Evolutionary conservation across 2,113 vertebrate genomes (phyloP).

Genomic region (Misgurnus anguillicaudatus): DNA sequence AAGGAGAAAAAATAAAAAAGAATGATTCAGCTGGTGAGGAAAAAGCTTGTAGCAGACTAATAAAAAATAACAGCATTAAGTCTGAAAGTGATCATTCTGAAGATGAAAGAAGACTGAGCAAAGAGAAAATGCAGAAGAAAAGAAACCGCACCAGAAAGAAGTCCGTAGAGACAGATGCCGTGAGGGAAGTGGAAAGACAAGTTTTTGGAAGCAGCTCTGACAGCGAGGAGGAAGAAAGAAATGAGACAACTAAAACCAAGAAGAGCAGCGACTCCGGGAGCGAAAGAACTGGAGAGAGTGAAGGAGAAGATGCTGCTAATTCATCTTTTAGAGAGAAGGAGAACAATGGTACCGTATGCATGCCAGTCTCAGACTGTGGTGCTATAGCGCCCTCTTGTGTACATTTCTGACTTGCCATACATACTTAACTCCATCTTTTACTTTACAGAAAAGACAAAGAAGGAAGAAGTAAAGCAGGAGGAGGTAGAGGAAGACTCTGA

Average conservation of each 20-base stretch:
- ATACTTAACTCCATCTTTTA: neutral
- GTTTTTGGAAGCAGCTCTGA: slow-evolving; percentile 49
- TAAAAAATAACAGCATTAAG: neutral
- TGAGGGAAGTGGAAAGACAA: slow-evolving; percentile 48
- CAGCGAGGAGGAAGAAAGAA: slow-evolving; percentile 47
- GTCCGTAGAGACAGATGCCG: slow-evolving; percentile 31
- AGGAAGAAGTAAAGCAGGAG: neutral
- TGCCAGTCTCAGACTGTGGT: neutral
- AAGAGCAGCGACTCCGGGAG: slow-evolving; percentile 25
- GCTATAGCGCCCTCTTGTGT: neutral
- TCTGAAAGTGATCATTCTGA: neutral
- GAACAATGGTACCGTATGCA: slow-evolving; percentile 9
- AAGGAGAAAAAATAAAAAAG: neutral
- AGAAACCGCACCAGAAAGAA: slow-evolving; percentile 1
- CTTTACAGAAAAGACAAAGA: slow-evolving; percentile 7
- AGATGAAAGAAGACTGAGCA: slow-evolving; percentile 33
- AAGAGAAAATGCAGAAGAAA: slow-evolving; percentile 41
- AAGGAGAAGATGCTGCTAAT: neutral
- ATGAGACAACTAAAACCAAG: neutral
- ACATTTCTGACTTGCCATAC: neutral
- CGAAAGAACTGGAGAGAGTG: slow-evolving; percentile 60
- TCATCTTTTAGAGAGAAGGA: slow-evolving; percentile 13
- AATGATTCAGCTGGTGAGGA: slow-evolving; percentile 30
- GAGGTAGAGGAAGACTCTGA: slow-evolving; percentile 55
- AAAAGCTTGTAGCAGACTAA: neutral